Base-by-base conservation (phyloP, 2,888 invertebrate genomes). In the Drosophila lacicola region DNA sequence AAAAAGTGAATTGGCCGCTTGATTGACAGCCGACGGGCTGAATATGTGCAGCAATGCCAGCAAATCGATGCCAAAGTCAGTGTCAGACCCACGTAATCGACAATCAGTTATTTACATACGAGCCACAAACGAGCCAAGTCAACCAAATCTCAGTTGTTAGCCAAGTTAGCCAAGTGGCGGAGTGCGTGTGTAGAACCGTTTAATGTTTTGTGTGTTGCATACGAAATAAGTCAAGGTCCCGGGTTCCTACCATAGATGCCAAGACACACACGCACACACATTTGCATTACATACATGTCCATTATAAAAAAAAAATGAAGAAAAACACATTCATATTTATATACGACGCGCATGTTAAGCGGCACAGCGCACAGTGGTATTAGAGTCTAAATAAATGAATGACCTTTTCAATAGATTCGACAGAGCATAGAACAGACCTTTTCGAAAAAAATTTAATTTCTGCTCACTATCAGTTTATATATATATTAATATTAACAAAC, bases 141-240 rank as follows among this genome's bases (percentile, higher is more conserved):
- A 53, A 13, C 45, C 41, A 36, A 69, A 45, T 42, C 49, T 36
- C 25, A 29, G 29, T 10, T 10, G 14, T 61, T 37, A 62, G 36
- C 39, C 17, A 57, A 66, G 21, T 44, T 34, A 51, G 45, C 47
- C 64, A 46, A 45, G 25, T 51, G 72, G 44, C 55, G 39, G 55
- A 56, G 67, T 51, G 62, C 54, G 65, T 49, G 74, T 55, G 63
- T 36, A 70, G 67, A 79, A 70, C 50, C 69, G 77, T 58, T 80
- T 71, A 63, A 57, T 34, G 54, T n/a, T 51, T 29, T 84, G 85
- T 84, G 83, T 21, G 50, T 25, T 75, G 83, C 78, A 83, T 83
- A 87, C 88, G 57, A 55, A 89, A 84, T 89, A 89, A 83, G 83
- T 87, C 83, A 83, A 89, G 89, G 88, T 71, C 73, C 70, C 71